A percentile compares a stretch with the other conserved stretches of the same genome.
Conservation (phyloP, 2,113 vertebrate species). For the Hippolais icterina region DNA sequence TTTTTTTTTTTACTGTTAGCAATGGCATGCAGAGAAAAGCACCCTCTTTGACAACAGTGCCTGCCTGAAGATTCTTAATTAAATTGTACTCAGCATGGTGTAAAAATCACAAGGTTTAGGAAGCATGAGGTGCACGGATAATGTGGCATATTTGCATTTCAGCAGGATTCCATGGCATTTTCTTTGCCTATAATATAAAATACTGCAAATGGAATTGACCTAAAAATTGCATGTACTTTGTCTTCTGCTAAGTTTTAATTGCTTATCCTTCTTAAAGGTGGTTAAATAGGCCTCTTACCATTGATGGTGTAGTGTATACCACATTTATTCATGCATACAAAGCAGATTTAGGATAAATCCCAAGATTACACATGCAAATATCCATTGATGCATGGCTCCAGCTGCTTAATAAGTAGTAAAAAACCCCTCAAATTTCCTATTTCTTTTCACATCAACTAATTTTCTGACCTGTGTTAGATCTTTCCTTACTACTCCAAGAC, state of each 20-base stretch:
- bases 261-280: neutral
- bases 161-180: neutral
- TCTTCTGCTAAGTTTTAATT: neutral
- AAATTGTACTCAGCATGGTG: constrained; percentile 10
- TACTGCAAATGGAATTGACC: neutral
- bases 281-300: neutral
- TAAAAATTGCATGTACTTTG: neutral
- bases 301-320: neutral
- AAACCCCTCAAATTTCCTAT: neutral
- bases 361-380: neutral
- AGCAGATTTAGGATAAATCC: neutral
- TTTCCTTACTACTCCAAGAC: neutral
- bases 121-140: neutral
- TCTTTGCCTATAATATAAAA: neutral
- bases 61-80: constrained; percentile 15
- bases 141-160: neutral
- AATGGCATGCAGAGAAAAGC: neutral
- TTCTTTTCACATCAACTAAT: neutral
- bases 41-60: neutral
- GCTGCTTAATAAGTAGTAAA: neutral
- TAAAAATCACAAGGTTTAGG: constrained; percentile 8
- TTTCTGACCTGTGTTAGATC: neutral
- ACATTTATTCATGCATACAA: neutral
- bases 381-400: neutral
- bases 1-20: neutral